phyloP scores from a whole-genome alignment of 2,888 invertebrate species.

The Nomada fucata region DNA sequence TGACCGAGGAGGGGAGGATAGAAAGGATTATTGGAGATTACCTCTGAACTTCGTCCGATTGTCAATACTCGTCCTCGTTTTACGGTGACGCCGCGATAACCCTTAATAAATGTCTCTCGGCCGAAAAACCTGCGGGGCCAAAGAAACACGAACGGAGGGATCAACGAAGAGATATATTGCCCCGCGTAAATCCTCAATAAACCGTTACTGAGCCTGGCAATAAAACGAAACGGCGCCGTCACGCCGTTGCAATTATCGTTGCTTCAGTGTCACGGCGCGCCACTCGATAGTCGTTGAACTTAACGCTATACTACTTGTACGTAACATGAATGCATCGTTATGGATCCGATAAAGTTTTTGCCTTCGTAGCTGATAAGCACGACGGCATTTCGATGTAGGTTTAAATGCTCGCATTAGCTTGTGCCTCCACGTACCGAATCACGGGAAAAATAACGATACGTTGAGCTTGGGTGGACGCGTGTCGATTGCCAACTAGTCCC shows the following conservation, averaged over 20 bases:
- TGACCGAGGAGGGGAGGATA: slow-evolving; percentile 31
- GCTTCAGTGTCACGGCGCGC: slow-evolving; percentile 64
- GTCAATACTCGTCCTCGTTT: slow-evolving; percentile 74
- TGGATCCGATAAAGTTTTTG: slow-evolving; percentile 56
- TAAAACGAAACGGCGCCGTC: slow-evolving; percentile 73
- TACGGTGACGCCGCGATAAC: slow-evolving; percentile 75
- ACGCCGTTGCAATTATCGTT: slow-evolving; percentile 74
- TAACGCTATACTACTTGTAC: slow-evolving; percentile 51
- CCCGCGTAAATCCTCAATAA: slow-evolving; percentile 74
- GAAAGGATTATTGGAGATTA: slow-evolving; percentile 76
- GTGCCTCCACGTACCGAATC: slow-evolving; percentile 45
- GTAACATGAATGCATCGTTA: slow-evolving; percentile 53
- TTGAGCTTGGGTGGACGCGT: slow-evolving; percentile 8
- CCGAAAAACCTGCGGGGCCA: slow-evolving; percentile 72
- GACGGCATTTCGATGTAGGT: slow-evolving; percentile 2
- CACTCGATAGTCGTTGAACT: slow-evolving; percentile 60
- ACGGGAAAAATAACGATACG: slow-evolving; percentile 3
- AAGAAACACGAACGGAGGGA: slow-evolving; percentile 74
- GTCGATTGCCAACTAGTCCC: slow-evolving; percentile 27
- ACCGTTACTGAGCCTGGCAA: slow-evolving; percentile 74
- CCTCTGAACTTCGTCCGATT: slow-evolving; percentile 72
- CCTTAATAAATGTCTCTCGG: slow-evolving; percentile 75
- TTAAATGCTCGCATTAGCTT: slow-evolving; percentile 39
- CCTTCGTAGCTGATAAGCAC: slow-evolving; percentile 32
- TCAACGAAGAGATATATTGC: slow-evolving; percentile 73